phyloP scores from a whole-genome alignment of 92 coral and sea anemone genomes.

The Pocillopora grandis region DNA sequence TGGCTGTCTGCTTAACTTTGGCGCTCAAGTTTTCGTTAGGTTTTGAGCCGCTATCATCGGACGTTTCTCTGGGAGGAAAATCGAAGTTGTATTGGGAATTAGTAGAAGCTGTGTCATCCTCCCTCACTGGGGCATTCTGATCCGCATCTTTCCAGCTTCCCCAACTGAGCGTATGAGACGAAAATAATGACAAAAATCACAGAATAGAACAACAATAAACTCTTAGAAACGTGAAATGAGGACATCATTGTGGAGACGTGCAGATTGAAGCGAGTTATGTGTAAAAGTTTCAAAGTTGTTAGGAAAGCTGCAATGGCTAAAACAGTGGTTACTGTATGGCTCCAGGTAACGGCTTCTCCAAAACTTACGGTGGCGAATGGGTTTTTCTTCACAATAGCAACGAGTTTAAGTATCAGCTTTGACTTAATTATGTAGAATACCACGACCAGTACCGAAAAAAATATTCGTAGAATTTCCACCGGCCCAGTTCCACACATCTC shows the following conservation, averaged over 20 bases:
- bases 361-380: constrained; percentile 72
- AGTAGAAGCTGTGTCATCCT: no score
- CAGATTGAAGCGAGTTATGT: constrained; percentile 76
- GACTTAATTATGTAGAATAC: constrained; percentile 68
- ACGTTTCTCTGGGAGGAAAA: no score
- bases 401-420: constrained; percentile 59
- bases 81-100: no score
- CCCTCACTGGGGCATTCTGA: no score
- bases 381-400: constrained; percentile 54
- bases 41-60: no score
- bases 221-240: constrained; percentile 55
- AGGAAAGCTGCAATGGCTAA: constrained; percentile 67
- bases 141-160: constrained; percentile 1
- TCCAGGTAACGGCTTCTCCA: constrained; percentile 51
- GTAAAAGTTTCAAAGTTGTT: constrained; percentile 63
- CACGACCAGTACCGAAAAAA: constrained; percentile 54
- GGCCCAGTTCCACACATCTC: constrained; percentile 67
- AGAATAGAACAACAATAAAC: constrained; percentile 58
- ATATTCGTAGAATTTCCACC: constrained; percentile 63
- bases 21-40: no score
- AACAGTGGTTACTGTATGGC: constrained; percentile 61
- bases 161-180: constrained; percentile 54
- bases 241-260: constrained; percentile 60
- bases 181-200: constrained; percentile 55
- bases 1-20: no score